Conservation (phyloP, 2,113 vertebrate genomes). For the Alethe castanea region DNA sequence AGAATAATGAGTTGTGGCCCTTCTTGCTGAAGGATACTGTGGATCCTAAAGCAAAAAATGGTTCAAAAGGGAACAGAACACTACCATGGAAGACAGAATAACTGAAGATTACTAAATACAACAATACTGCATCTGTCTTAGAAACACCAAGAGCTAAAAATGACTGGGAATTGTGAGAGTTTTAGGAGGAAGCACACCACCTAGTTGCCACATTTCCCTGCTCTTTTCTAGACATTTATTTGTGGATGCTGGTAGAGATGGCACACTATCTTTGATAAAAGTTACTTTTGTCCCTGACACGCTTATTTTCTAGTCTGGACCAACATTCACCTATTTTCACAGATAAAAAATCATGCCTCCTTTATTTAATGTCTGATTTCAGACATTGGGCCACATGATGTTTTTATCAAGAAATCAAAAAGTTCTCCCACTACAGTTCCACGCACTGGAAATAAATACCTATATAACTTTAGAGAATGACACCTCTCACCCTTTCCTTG, state of each 20-base stretch:
- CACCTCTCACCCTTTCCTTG: neutral
- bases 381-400: rapidly evolving
- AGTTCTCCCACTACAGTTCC: neutral
- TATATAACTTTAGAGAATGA: neutral
- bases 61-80: neutral
- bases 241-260: neutral
- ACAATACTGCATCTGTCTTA: neutral
- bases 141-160: neutral
- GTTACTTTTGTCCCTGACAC: neutral
- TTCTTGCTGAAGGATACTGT: neutral
- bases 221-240: neutral
- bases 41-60: neutral
- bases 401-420: neutral
- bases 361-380: neutral
- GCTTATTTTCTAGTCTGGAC: neutral
- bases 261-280: neutral
- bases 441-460: neutral
- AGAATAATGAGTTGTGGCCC: neutral
- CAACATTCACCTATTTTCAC: neutral
- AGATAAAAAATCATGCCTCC: neutral
- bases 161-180: neutral
- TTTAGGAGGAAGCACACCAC: neutral
- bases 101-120: neutral
- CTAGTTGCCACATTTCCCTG: neutral
- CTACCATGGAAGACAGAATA: neutral